Percentiles rank a stretch among this genome's conserved stretches.
phyloP scores from a whole-genome alignment of 2,797 vertebrate genomes.

The Enoplosus armatus region DNA sequence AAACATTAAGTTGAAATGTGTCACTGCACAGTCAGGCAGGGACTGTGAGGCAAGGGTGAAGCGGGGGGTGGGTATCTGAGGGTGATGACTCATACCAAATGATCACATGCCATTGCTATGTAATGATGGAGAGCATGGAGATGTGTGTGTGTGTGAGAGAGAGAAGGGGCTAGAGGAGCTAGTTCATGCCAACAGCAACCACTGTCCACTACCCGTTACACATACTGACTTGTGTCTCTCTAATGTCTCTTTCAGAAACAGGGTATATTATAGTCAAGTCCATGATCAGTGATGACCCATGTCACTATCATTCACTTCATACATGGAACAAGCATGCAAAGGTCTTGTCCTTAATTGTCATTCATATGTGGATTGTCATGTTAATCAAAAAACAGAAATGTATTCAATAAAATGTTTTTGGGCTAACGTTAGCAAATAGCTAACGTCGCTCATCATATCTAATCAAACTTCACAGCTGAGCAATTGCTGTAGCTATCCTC shows the following conservation, averaged over 20 bases:
- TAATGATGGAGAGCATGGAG: slow-evolving; percentile 45
- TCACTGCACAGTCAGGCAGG: slow-evolving; percentile 56
- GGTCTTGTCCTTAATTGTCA: background rate
- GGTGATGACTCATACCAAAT: slow-evolving; percentile 72
- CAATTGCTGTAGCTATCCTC: background rate
- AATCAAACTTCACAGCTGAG: background rate
- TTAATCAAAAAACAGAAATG: background rate
- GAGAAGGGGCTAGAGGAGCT: background rate
- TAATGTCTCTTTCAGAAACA: background rate
- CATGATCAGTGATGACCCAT: slow-evolving; percentile 12
- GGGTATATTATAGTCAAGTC: background rate
- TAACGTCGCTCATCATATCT: background rate
- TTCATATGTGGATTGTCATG: background rate
- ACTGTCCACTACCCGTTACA: slow-evolving; percentile 18
- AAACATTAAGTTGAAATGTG: slow-evolving; percentile 74
- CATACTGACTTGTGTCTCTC: slow-evolving; percentile 36
- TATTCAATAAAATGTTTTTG: too few species aligned
- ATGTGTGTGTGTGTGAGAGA: background rate
- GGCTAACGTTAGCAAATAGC: too few species aligned
- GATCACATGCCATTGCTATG: slow-evolving; percentile 71
- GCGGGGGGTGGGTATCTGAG: slow-evolving; percentile 22
- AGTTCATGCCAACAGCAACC: slow-evolving; percentile 19
- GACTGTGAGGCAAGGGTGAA: slow-evolving; percentile 36
- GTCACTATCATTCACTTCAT: background rate
- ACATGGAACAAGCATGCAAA: background rate